Evolutionary conservation across 2,113 vertebrate species (phyloP).

Genomic region (Sorex fumeus): DNA sequence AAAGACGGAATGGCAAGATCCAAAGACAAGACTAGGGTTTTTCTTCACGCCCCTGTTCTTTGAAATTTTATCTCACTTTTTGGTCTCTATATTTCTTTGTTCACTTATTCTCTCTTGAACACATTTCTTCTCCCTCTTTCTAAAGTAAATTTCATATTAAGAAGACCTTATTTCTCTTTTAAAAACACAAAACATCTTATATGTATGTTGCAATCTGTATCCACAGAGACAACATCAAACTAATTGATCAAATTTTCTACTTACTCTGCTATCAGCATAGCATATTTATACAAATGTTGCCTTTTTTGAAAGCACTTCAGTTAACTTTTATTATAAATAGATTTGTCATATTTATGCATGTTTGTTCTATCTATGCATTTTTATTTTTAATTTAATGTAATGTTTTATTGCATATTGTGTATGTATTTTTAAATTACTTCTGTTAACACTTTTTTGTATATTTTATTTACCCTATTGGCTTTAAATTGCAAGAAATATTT

Average conservation of each 20-base stretch:
- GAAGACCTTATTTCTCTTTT: too few species aligned
- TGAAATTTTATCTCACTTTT: too few species aligned
- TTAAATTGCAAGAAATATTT: background rate
- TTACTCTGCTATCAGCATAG: background rate
- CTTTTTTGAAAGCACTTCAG: background rate
- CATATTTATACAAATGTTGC: background rate
- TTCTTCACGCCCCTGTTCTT: background rate
- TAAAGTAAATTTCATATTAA: too few species aligned
- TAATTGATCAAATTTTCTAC: background rate
- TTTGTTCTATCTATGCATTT: background rate
- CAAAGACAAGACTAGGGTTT: background rate
- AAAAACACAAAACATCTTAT: too few species aligned
- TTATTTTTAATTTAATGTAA: background rate
- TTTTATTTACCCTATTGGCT: background rate
- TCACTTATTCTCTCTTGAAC: too few species aligned
- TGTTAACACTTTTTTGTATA: background rate
- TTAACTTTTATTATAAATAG: background rate
- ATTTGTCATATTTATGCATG: fast-evolving
- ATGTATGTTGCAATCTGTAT: background rate
- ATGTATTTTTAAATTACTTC: background rate
- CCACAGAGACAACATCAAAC: background rate
- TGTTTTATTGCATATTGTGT: background rate
- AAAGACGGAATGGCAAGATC: background rate
- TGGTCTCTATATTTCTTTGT: too few species aligned
- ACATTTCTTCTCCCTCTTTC: too few species aligned